Base-by-base conservation (phyloP, 2,797 vertebrate species). In the Halcyon leucocephala region DNA sequence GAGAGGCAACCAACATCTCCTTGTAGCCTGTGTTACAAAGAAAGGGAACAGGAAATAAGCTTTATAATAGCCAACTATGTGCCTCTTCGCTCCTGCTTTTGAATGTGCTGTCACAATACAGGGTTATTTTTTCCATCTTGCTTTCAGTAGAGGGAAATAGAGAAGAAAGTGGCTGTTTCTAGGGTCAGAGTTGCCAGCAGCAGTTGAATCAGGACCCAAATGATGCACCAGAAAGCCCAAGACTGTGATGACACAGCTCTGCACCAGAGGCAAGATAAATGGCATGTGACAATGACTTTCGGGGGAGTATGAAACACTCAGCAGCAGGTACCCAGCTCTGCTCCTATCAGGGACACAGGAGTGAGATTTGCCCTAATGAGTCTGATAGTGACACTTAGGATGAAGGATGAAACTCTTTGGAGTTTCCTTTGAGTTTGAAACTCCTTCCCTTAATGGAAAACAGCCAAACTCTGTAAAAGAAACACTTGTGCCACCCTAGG, bases 241-340 rank as follows among this genome's bases (percentile, higher is more conserved):
- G 33, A 10, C 21, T 61, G 42, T 49, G 42, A 25, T 49, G 69
- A 57, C 12, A 39, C 25, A 57, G 58, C 60, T 79, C 9, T 42
- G 10, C 16, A 10, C 8, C 1, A 5, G 26, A 14, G 12, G 41
- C 19, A 35, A 29, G 57, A 48, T 21, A 61, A 66, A 60, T 0
- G 7, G 37, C 19, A 25, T 74, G 33, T 78, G 79, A 39, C 44
- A n/a, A 15, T 74, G n/a, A 35, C 29, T 78, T 82, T 39, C 41
- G 15, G 49, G 12, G 54, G 90, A n/a, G 14, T 80, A 21, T 0
- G 0, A 37, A 82, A 52, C 17, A 9, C 35, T 9, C 22, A 42
- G 39, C 31, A 41, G 35, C 0, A 0, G 1, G 13, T 65, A 12
- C 41, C 26, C 33, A 72, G 17, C 54, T 81, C 44, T 86, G 44